Base-by-base conservation (phyloP, 1,140 invertebrate species). In the Scaptomyza graminum region DNA sequence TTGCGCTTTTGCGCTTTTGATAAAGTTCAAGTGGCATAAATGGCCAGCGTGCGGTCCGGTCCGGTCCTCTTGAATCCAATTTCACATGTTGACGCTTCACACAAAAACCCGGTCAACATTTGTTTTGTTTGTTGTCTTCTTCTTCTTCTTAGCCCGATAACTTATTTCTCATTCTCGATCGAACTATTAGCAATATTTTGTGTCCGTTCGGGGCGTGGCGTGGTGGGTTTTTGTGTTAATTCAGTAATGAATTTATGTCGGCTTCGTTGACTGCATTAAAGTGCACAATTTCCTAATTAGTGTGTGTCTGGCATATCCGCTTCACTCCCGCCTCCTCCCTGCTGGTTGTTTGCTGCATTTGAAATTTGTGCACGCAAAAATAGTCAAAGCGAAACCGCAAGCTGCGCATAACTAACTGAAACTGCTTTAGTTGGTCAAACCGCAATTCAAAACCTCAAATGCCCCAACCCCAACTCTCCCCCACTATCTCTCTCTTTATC, bases 351-450 rank as follows among this genome's bases (percentile, higher is more conserved):
- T 49, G 12, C 37, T 65, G 68, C 68, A 65, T 65, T 66, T 66
- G 47, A 51, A 65, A 65, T 65, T 46, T 6, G 39, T 64, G 76
- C 72, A 84, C 71, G 79, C 79, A 79, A 79, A 87, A 87, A 87
- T 87, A 87, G 82, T 85, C 82, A 85, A 85, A 85, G 82, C 52
- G 56, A 84, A 88, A 88, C 83, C 83, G 69, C 83, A 88, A 88
- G 79, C 83, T 83, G 79, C 79, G 83, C 79, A 88, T 83, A 87
- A 88, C 84, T 88, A 88, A 88, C 84, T 79, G 67, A 18, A 76
- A 89, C 76, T 88, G 76, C 79, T 88, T 74, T 89, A 88, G 88
- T 88, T 79, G 51, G 56, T 65, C 72, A 70, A 76, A 88, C 83
- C 83, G 59, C 83, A 87, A 43, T 18, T n/a, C 37, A 55, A 51